These are phyloP conservation scores for Troides oblongomaculatus DNA, from an alignment of 2,888 invertebrate species.

Conservation along the genomic window DNA sequence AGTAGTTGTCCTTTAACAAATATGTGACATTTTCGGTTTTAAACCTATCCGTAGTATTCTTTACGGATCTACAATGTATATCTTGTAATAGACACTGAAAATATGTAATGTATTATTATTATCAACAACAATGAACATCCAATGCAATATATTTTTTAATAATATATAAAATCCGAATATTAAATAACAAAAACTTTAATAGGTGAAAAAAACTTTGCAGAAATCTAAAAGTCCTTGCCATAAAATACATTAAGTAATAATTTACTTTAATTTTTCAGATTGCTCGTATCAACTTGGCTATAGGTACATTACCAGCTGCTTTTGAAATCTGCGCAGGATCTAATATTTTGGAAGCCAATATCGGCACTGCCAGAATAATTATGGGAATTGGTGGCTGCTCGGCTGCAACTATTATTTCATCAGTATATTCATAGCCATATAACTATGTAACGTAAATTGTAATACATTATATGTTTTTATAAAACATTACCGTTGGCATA, in stretches of 20 bases:
- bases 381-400: constrained; percentile 62
- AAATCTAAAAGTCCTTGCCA: not conserved
- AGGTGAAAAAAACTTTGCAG: too few species aligned
- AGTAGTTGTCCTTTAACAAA: not conserved
- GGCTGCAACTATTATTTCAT: constrained; percentile 47
- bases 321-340: constrained; percentile 63
- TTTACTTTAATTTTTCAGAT: constrained; percentile 47
- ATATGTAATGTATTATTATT: not conserved
- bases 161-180: too few species aligned
- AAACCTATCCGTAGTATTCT: not conserved
- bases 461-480: not conserved
- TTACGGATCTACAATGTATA: not conserved
- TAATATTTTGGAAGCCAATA: constrained; percentile 55
- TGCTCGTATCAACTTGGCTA: constrained; percentile 56
- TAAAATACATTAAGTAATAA: not conserved
- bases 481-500: not conserved
- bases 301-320: constrained; percentile 57
- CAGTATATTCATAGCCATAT: constrained; percentile 37
- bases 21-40: not conserved
- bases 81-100: not conserved
- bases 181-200: too few species aligned
- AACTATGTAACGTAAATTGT: not conserved
- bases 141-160: too few species aligned
- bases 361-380: constrained; percentile 56
- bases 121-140: not conserved